These are phyloP conservation scores for Mercenaria mercenaria DNA, from an alignment of 1,140 invertebrate species.

Conservation along the genomic window DNA sequence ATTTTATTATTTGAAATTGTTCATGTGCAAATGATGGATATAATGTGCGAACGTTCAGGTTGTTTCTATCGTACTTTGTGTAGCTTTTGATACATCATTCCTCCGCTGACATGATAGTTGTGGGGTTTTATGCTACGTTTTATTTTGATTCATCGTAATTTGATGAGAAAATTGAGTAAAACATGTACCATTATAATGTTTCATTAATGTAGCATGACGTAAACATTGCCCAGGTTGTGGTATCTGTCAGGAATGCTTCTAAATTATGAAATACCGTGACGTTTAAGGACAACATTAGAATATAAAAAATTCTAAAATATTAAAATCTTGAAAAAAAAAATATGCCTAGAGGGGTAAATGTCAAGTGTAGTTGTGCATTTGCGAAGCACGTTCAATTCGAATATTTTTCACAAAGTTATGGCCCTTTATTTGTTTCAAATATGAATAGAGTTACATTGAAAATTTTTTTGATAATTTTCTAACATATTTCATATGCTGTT, in stretches of 20 bases:
- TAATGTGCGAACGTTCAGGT: not conserved
- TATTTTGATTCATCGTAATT: conserved; percentile 25
- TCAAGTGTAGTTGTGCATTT: too few species aligned
- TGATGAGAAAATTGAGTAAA: conserved; percentile 1
- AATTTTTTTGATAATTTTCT: too few species aligned
- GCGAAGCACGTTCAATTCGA: too few species aligned
- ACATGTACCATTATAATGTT: not conserved
- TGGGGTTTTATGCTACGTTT: not conserved
- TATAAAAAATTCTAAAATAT: too few species aligned
- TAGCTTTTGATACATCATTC: conserved; percentile 12
- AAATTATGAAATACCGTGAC: not conserved
- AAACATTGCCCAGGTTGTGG: not conserved
- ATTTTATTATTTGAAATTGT: conserved; percentile 6
- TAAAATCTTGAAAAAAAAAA: too few species aligned
- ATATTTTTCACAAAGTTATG: too few species aligned
- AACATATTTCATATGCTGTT: too few species aligned
- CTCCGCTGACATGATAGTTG: not conserved
- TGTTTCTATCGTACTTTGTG: conserved; percentile 7
- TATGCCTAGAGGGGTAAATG: too few species aligned
- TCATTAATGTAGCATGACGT: not conserved
- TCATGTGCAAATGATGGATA: conserved; percentile 18
- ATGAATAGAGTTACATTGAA: too few species aligned
- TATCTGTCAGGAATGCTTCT: not conserved
- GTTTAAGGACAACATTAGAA: too few species aligned
- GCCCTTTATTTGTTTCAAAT: too few species aligned